phyloP scores from a whole-genome alignment of 2,797 vertebrate genomes.

The Pangasius djambal region DNA sequence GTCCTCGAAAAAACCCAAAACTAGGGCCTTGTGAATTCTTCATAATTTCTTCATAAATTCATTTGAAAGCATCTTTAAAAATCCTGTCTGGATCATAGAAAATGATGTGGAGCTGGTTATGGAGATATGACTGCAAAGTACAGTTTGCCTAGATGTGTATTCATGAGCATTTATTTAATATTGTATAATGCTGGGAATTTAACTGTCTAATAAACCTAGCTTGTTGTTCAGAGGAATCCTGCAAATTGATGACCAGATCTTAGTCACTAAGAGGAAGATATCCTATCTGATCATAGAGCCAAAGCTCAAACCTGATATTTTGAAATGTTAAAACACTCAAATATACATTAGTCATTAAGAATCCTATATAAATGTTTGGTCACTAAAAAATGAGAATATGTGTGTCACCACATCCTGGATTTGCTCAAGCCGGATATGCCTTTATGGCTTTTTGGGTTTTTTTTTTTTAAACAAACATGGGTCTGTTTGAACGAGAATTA shows the following conservation, averaged over 20 bases:
- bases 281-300: no score
- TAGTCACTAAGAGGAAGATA: neutral
- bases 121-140: neutral
- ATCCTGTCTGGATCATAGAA: neutral
- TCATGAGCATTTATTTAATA: neutral
- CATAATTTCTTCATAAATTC: neutral
- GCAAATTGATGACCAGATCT: neutral
- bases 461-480: neutral
- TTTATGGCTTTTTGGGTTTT: neutral
- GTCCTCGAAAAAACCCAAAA: neutral
- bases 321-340: neutral
- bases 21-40: neutral
- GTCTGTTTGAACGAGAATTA: neutral
- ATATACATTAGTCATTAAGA: neutral
- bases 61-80: neutral
- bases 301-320: neutral
- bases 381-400: no score
- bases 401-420: neutral
- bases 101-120: neutral
- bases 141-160: neutral
- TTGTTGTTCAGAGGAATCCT: neutral
- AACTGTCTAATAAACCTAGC: neutral
- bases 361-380: neutral
- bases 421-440: neutral
- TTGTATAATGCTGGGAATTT: neutral